Evolutionary conservation across 35 echinoderm and acorn worm genomes (phyloP).

Genomic region (Apostichopus californicus): DNA sequence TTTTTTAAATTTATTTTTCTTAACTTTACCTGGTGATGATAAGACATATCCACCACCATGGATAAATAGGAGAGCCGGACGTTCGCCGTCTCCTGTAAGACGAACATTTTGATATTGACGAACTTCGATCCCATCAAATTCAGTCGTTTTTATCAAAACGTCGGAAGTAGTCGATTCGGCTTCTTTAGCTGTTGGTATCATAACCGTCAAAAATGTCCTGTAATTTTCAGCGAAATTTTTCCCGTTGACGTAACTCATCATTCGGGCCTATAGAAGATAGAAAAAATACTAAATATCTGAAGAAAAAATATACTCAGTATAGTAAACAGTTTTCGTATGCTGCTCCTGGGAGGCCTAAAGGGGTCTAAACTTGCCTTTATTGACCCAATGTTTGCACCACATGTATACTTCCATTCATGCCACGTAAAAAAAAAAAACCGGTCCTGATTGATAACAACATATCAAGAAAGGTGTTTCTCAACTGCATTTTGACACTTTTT

Average conservation of each 20-base stretch:
- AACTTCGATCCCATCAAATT: conserved; percentile 15
- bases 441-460: no score
- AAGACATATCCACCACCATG: conserved; percentile 14
- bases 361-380: no score
- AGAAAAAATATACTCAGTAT: no score
- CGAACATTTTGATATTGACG: background rate
- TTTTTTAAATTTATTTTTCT: no score
- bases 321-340: no score
- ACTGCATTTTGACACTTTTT: no score
- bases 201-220: background rate
- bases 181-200: background rate
- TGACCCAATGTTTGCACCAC: no score
- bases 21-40: background rate
- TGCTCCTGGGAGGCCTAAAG: no score
- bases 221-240: background rate
- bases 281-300: background rate
- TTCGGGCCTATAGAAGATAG: background rate
- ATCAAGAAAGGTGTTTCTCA: no score
- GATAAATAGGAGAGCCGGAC: background rate
- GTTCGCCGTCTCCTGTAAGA: background rate
- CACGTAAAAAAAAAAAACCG: no score
- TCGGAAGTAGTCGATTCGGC: background rate
- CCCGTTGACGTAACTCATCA: background rate
- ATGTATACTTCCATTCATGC: no score
- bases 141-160: background rate